phyloP scores from a whole-genome alignment of 2,113 vertebrate species.

The Pluvialis apricaria region DNA sequence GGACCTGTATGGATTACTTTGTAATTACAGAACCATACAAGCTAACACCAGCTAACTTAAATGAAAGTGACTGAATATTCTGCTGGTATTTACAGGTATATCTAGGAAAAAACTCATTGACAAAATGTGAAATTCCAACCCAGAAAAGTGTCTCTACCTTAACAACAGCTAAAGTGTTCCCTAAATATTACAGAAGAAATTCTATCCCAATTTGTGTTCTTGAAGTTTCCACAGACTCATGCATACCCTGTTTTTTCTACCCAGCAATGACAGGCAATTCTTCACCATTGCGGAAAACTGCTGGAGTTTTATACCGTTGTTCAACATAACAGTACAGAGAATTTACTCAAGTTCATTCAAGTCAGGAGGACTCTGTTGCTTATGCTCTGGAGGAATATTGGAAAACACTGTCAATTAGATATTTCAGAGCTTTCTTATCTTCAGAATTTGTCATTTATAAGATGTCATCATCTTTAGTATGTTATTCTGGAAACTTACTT shows the following conservation, averaged over 20 bases:
- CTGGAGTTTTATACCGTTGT: neutral
- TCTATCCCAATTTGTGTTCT: neutral
- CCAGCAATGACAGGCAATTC: neutral
- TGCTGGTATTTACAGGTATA: neutral
- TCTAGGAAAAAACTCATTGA: neutral
- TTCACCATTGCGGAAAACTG: neutral
- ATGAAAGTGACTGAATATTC: neutral
- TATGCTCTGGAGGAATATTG: neutral
- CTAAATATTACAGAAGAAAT: neutral
- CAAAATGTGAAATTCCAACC: neutral
- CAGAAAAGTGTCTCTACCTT: neutral
- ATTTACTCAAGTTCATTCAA: neutral
- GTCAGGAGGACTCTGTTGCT: neutral
- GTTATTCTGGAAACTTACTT: slow-evolving; percentile 54
- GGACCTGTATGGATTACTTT: neutral
- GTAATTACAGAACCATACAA: neutral
- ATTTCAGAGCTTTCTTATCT: slow-evolving; percentile 31
- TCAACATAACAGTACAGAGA: neutral
- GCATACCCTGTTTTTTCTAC: neutral
- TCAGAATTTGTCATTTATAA: slow-evolving; percentile 25
- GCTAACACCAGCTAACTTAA: neutral
- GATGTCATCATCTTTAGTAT: slow-evolving; percentile 31
- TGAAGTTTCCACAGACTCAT: neutral
- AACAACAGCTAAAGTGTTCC: neutral
- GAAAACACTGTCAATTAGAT: slow-evolving; percentile 22